phyloP scores from a whole-genome alignment of 2,888 invertebrate genomes.

The Caenorhabditis wallacei region DNA sequence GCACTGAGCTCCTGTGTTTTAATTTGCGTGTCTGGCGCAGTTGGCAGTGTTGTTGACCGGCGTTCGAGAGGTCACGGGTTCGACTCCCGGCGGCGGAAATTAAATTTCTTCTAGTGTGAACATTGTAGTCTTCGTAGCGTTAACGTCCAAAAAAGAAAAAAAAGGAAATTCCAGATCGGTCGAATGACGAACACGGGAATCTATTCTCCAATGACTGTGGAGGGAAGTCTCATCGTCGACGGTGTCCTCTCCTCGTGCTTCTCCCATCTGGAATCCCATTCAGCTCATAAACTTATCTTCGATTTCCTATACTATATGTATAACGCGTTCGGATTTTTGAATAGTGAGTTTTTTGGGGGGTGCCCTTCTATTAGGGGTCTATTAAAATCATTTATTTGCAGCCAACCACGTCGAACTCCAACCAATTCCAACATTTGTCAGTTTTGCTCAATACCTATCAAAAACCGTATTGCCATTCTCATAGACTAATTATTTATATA shows the following conservation, averaged over 20 bases:
- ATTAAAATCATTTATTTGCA: constrained; percentile 46
- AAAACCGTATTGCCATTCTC: constrained; percentile 79
- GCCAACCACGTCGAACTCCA: constrained; percentile 58
- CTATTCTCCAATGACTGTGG: constrained; percentile 83
- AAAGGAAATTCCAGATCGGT: constrained; percentile 77
- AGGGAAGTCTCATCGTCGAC: constrained; percentile 79
- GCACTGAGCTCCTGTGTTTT: too few relatives aligned
- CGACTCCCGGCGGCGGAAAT: too few relatives aligned
- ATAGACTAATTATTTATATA: constrained; percentile 28
- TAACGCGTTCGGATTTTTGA: constrained; percentile 73
- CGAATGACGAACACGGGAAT: constrained; percentile 78
- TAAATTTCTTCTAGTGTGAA: too few relatives aligned
- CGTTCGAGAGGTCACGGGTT: too few relatives aligned
- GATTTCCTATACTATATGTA: constrained; percentile 78
- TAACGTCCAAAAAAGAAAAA: too few relatives aligned
- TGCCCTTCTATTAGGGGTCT: too few relatives aligned
- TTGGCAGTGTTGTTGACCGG: too few relatives aligned
- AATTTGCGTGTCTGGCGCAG: too few relatives aligned
- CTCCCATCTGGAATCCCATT: constrained; percentile 81
- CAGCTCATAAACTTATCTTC: constrained; percentile 80
- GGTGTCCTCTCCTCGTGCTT: constrained; percentile 82
- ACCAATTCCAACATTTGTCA: constrained; percentile 76
- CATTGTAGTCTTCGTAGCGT: too few relatives aligned
- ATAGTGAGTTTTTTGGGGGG: constrained; percentile 56
- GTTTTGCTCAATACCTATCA: constrained; percentile 77